Base-by-base conservation (phyloP, 2,113 vertebrate genomes). In the Tupaia chinensis region DNA sequence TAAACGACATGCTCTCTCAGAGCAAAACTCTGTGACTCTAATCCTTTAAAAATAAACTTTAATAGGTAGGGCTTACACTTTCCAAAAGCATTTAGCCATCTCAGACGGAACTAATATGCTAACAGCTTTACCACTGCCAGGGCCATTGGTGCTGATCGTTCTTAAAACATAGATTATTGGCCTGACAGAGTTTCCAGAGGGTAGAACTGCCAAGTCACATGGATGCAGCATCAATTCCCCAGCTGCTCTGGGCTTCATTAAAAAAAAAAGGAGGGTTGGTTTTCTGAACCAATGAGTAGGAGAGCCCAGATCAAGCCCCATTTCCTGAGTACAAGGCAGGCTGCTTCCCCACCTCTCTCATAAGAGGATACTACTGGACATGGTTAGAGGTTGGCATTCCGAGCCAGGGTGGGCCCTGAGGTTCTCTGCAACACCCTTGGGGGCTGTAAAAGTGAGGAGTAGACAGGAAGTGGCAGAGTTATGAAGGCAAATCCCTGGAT, bases 121-220 rank as follows among this genome's bases (percentile, higher is more conserved):
- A 76, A 82, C 13, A 92, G 54, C 12, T 53, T 74, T 77, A 53
- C 58, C 53, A 68, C 0, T 32, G 66, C 65, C 89, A 89, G 87
- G 84, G 58, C 70, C 78, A 56, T 25, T 12, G 74, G 54, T 23
- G 72, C 68, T 25, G n/a, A 78, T 12, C 87, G 44, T 93, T 91
- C 95, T 87, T 87, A 61, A 91, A 88, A 56, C 82, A 78, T 11
- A 80, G 80, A 95, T 91, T 54, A 93, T 83, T 22, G 65, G 56
- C 72, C 91, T 92, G 63, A 63, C 16, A 69, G 93, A 95, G 88
- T 68, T 72, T 90, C 69, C 32, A 73, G 65, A 78, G 61, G 61
- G 20, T 20, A 68, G n/a, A 68, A 74, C n/a, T 4, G 2, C 63
- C 93, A 74, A 27, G 81, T 63, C 70, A 68, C 0, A 1, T 3